Conservation (phyloP, 2,113 vertebrate genomes). For the Pleuronectes platessa region DNA sequence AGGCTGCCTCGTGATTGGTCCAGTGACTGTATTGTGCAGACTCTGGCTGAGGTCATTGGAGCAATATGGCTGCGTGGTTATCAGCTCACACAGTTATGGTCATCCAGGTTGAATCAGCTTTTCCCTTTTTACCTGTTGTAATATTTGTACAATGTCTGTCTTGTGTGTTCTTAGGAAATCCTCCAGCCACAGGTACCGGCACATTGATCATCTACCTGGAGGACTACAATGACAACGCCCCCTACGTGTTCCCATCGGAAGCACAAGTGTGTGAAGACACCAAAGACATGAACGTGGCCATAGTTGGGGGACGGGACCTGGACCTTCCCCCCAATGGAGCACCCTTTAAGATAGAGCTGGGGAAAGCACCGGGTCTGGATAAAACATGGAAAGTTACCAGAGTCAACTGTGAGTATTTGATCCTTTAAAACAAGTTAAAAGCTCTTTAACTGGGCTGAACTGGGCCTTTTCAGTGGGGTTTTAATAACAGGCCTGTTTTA, state of each 20-base stretch:
- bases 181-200: slow-evolving; percentile 93
- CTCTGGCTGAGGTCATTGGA: no score
- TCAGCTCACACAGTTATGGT: no score
- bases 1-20: no score
- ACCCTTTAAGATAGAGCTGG: slow-evolving; percentile 95
- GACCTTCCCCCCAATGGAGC: slow-evolving; percentile 93
- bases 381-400: slow-evolving; percentile 94
- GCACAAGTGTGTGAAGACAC: slow-evolving; percentile 93
- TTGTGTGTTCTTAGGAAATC: slow-evolving; percentile 83
- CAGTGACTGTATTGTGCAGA: no score
- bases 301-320: slow-evolving; percentile 90
- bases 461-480: neutral
- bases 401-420: slow-evolving; percentile 91
- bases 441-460: neutral
- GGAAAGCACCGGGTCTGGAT: slow-evolving; percentile 89
- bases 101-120: no score
- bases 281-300: slow-evolving; percentile 89
- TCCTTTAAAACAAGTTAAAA: neutral
- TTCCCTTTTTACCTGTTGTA: neutral
- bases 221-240: slow-evolving; percentile 94
- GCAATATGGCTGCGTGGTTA: no score
- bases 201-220: slow-evolving; percentile 91
- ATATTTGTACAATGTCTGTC: neutral
- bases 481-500: neutral
- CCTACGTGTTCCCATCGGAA: slow-evolving; percentile 88